A percentile compares a stretch with the other conserved stretches of the same genome.
Evolutionary conservation across 2,888 invertebrate genomes (phyloP).

Genomic region (Barypeithes pellucidus): DNA sequence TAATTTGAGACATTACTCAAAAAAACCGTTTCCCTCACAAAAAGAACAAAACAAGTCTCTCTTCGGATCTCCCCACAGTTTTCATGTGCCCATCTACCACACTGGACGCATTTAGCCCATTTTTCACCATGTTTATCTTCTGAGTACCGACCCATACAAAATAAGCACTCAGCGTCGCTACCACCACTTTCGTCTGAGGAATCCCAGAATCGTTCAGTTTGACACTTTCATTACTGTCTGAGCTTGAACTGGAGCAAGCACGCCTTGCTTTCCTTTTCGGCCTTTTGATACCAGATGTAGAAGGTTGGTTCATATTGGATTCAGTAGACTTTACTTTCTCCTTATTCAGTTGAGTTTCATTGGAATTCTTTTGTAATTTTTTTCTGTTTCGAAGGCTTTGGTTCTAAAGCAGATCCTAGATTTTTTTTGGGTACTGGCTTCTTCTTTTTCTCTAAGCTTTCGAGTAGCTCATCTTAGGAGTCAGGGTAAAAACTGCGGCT

Average conservation of each 20-base stretch:
- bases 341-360: too few relatives aligned
- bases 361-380: too few relatives aligned
- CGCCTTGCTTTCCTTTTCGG: not conserved
- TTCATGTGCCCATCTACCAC: conserved; percentile 42
- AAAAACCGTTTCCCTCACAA: conserved; percentile 22
- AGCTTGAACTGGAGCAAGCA: conserved; percentile 20
- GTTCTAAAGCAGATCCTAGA: too few relatives aligned
- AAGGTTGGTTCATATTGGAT: too few relatives aligned
- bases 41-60: too few relatives aligned
- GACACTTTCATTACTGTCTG: not conserved
- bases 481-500: conserved; percentile 18
- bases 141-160: conserved; percentile 45
- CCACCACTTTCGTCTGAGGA: conserved; percentile 23
- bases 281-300: not conserved
- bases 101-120: conserved; percentile 41
- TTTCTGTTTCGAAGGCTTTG: too few relatives aligned
- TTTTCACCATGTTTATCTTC: conserved; percentile 40
- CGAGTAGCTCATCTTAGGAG: conserved; percentile 9
- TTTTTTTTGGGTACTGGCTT: conserved; percentile 7
- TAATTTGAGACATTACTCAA: conserved; percentile 32
- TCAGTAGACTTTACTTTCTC: too few relatives aligned
- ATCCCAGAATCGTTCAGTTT: not conserved
- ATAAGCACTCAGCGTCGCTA: conserved; percentile 34
- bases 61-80: conserved; percentile 40
- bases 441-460: conserved; percentile 15